Conservation (phyloP, 2,113 vertebrate species). For the Taurulus bubalis region DNA sequence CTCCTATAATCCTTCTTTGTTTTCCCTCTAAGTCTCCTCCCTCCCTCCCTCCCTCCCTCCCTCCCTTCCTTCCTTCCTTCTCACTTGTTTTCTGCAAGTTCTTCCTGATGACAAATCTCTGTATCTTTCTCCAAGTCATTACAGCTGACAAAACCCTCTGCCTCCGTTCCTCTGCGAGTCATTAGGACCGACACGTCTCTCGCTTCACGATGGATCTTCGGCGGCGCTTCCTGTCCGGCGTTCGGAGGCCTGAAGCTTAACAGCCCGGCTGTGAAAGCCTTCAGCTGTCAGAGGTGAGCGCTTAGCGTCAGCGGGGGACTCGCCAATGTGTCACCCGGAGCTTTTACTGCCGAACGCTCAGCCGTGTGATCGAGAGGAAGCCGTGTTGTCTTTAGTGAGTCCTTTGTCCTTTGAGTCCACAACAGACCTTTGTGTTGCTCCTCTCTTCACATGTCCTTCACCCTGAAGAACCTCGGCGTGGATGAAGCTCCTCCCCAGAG, state of each 20-base stretch:
- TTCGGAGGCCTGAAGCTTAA: conserved; percentile 48
- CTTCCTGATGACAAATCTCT: conserved; percentile 48
- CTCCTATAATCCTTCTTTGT: background rate
- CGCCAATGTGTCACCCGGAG: conserved; percentile 38
- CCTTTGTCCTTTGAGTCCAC: background rate
- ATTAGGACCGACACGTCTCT: conserved; percentile 61
- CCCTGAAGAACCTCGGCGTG: too few species aligned
- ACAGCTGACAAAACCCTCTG: conserved; percentile 46
- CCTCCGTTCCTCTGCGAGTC: conserved; percentile 39
- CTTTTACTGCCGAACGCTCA: conserved; percentile 36
- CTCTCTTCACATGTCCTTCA: too few species aligned
- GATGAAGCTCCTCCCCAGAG: too few species aligned
- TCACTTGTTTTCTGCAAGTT: conserved; percentile 49
- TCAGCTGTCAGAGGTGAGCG: conserved; percentile 62
- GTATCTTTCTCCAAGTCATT: conserved; percentile 47
- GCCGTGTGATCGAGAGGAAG: conserved; percentile 19
- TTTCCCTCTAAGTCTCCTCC: background rate
- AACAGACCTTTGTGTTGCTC: background rate
- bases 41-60: conserved; percentile 32
- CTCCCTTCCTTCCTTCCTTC: conserved; percentile 19
- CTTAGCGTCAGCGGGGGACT: conserved; percentile 64
- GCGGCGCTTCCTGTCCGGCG: conserved; percentile 23
- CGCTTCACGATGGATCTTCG: conserved; percentile 39
- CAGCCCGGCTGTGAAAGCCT: conserved; percentile 59
- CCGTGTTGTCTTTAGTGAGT: conserved; percentile 17